Evolutionary conservation across 2,113 vertebrate genomes (phyloP).

Genomic region (Centropus unirufus): DNA sequence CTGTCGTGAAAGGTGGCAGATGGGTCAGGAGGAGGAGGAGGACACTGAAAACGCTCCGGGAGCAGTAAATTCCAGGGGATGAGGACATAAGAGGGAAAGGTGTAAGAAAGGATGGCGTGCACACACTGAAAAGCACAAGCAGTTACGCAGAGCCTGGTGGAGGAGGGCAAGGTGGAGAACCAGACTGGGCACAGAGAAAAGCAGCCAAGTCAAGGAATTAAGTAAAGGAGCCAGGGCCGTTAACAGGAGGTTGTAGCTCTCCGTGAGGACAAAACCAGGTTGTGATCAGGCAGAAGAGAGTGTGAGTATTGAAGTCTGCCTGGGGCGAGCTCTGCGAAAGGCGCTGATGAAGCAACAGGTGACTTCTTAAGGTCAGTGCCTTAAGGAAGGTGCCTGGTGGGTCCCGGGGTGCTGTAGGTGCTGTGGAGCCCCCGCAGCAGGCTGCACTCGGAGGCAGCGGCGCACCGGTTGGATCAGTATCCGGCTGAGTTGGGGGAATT

Average conservation of each 20-base stretch:
- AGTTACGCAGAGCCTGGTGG: not conserved
- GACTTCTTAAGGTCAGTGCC: too few relatives aligned
- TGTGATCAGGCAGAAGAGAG: not conserved
- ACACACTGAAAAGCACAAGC: not conserved
- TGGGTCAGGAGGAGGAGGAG: not conserved
- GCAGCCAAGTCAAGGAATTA: not conserved
- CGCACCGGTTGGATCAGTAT: not conserved
- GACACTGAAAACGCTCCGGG: not conserved
- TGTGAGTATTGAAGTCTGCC: not conserved
- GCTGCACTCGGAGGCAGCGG: not conserved
- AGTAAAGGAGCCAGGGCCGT: not conserved
- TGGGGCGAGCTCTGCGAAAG: not conserved
- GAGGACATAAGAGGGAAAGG: not conserved
- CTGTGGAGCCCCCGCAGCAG: not conserved
- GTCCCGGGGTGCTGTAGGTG: not conserved
- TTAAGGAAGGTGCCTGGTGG: not conserved
- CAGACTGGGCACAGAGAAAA: not conserved
- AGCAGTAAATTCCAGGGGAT: not conserved
- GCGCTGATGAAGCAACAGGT: not conserved
- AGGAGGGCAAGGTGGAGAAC: not conserved
- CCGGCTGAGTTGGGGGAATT: constrained; percentile 1
- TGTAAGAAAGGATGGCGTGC: not conserved
- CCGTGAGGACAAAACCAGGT: not conserved
- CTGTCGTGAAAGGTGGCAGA: not conserved
- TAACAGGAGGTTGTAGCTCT: not conserved